Conservation (phyloP, 1,140 invertebrate species). For the Portunus trituberculatus region DNA sequence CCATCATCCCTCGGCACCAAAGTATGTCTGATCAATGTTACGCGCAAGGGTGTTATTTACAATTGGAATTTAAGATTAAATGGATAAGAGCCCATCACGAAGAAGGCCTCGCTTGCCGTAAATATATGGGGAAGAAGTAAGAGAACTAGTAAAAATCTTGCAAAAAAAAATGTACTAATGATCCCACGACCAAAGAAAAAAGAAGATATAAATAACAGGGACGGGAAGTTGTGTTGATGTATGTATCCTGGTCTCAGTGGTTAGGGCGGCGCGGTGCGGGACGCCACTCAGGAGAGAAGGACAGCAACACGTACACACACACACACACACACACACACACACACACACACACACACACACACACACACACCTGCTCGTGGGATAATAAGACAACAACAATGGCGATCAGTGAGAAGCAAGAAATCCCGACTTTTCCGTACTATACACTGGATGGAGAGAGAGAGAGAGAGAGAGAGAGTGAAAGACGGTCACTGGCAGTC, state of each 20-base stretch:
- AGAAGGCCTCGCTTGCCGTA: neutral
- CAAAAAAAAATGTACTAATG: neutral
- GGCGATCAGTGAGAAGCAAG: too few species aligned
- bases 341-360: neutral
- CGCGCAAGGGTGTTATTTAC: slow-evolving; percentile 38
- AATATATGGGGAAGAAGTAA: neutral
- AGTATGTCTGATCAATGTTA: slow-evolving; percentile 3
- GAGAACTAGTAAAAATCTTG: neutral
- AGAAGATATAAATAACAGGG: neutral
- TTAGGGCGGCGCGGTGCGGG: slow-evolving; percentile 6
- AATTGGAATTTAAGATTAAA: slow-evolving; percentile 17
- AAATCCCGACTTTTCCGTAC: too few species aligned
- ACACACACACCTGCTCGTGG: neutral
- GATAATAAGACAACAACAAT: too few species aligned
- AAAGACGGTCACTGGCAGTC: neutral
- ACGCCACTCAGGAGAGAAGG: neutral
- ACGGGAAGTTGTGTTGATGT: slow-evolving; percentile 20
- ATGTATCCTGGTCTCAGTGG: neutral
- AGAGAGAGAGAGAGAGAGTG: neutral
- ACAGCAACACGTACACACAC: neutral
- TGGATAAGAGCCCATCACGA: neutral
- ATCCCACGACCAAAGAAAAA: neutral
- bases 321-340: neutral
- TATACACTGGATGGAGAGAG: too few species aligned
- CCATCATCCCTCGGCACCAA: slow-evolving; percentile 12